These are phyloP conservation scores for Hippopotamyrus pictus DNA, from an alignment of 2,797 vertebrate genomes.

Conservation along the genomic window DNA sequence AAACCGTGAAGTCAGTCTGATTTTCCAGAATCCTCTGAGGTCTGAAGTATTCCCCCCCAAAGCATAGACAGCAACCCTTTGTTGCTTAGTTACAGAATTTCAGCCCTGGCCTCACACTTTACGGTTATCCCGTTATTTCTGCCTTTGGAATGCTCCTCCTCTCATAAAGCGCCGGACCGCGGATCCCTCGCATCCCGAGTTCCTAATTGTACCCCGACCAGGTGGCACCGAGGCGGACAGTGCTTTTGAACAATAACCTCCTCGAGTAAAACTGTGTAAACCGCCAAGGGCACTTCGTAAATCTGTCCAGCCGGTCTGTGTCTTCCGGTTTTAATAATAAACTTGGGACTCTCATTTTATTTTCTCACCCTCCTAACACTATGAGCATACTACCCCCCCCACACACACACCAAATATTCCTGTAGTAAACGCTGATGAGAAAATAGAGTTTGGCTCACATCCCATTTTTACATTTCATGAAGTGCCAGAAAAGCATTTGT, in stretches of 20 bases:
- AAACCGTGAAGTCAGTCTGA: neutral
- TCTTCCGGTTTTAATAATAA: neutral
- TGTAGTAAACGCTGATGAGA: constrained; percentile 9
- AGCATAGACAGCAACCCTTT: constrained; percentile 33
- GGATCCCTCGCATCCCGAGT: neutral
- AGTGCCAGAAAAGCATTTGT: constrained; percentile 19
- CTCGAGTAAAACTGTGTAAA: neutral
- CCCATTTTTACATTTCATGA: constrained; percentile 18
- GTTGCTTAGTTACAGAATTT: constrained; percentile 47
- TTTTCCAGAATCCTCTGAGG: constrained; percentile 25
- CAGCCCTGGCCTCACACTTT: constrained; percentile 20
- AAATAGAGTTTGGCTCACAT: neutral
- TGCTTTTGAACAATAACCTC: constrained; percentile 2
- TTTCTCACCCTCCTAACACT: neutral
- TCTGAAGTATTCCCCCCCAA: constrained; percentile 32
- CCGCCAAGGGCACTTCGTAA: neutral
- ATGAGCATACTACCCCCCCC: neutral
- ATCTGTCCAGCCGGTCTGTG: neutral
- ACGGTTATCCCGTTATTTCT: constrained; percentile 5
- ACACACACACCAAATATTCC: neutral
- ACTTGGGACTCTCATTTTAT: neutral
- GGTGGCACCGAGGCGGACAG: neutral
- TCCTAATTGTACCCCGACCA: neutral
- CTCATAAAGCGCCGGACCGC: neutral
- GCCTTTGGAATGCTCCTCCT: constrained; percentile 2